Conservation (phyloP, 1,140 invertebrate genomes). For the Batillaria attramentaria region DNA sequence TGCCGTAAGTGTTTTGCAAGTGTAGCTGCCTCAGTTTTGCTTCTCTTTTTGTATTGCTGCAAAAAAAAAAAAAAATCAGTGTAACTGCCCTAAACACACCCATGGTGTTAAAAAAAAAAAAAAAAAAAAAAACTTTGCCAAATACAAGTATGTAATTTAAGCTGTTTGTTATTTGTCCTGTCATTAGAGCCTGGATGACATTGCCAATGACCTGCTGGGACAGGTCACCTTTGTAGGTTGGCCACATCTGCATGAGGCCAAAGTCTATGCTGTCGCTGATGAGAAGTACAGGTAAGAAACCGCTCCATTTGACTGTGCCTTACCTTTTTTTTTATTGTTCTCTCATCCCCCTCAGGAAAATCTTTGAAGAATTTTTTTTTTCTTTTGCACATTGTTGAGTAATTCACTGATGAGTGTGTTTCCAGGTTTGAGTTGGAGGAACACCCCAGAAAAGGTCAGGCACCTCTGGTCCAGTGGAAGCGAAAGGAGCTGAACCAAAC, state of each 20-base stretch:
- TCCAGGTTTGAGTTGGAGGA: conserved; percentile 24
- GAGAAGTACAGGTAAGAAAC: conserved; percentile 69
- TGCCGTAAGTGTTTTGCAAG: neutral
- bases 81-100: no score
- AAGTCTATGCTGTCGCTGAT: conserved; percentile 77
- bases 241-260: conserved; percentile 88
- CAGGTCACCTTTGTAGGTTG: conserved; percentile 86
- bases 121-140: neutral
- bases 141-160: neutral
- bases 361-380: neutral
- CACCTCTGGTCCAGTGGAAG: conserved; percentile 13
- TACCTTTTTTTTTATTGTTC: neutral
- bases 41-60: no score
- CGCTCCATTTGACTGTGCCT: neutral
- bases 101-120: neutral
- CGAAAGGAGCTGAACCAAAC: neutral
- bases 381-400: neutral
- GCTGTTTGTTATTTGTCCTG: neutral
- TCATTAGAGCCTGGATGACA: conserved; percentile 50
- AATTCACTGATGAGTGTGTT: neutral
- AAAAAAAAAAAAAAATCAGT: no score
- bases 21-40: neutral
- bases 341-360: neutral
- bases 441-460: conserved; percentile 21
- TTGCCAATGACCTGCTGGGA: conserved; percentile 77